phyloP scores from a whole-genome alignment of 2,797 vertebrate genomes.

The Clarias pachynema region DNA sequence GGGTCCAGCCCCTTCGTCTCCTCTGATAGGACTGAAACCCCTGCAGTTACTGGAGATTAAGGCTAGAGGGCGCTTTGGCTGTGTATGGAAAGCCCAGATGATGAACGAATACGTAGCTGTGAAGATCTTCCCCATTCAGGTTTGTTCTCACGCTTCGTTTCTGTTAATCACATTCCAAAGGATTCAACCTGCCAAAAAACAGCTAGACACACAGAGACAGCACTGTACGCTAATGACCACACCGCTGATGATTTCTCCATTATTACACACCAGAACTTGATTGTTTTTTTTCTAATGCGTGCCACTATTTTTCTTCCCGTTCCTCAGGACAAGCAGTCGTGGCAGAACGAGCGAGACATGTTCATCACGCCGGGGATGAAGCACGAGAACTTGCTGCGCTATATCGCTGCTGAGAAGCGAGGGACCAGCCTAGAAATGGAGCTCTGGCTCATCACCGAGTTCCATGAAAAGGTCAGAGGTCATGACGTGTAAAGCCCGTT shows the following conservation, averaged over 20 bases:
- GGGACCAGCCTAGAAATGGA: slow-evolving; percentile 87
- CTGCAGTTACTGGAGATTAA: slow-evolving; percentile 92
- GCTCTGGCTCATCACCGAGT: slow-evolving; percentile 92
- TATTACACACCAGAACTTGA: neutral
- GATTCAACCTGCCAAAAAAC: neutral
- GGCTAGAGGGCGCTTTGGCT: slow-evolving; percentile 91
- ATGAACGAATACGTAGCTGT: slow-evolving; percentile 91
- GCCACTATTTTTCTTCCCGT: neutral
- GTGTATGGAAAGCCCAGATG: slow-evolving; percentile 93
- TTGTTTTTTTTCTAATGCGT: too few species aligned
- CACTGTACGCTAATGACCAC: neutral
- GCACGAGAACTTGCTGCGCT: slow-evolving; percentile 90
- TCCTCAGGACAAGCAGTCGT: slow-evolving; percentile 88
- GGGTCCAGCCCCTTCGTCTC: slow-evolving; percentile 80
- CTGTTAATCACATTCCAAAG: neutral
- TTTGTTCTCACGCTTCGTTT: slow-evolving; percentile 54
- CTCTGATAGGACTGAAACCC: slow-evolving; percentile 84
- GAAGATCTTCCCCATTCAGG: slow-evolving; percentile 95
- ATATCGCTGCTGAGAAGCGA: slow-evolving; percentile 86
- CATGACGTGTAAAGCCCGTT: neutral
- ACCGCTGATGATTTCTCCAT: neutral
- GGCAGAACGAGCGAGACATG: slow-evolving; percentile 88
- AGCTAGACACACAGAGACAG: neutral
- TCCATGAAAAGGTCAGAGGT: slow-evolving; percentile 86
- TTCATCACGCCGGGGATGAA: slow-evolving; percentile 90